Conservation (phyloP, 2,888 invertebrate genomes). For the Ormyrus rosae region DNA sequence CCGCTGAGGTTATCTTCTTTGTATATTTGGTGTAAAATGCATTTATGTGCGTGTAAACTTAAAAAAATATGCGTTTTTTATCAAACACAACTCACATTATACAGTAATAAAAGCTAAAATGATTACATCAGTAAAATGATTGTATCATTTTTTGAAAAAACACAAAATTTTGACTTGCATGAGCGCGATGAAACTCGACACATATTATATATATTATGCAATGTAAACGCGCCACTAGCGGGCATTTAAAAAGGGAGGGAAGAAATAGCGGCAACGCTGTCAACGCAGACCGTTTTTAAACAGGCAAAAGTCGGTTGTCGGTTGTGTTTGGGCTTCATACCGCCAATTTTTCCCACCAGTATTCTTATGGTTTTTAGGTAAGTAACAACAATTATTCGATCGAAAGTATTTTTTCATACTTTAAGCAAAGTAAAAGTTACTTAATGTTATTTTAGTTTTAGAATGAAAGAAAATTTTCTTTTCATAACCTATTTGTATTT, state of each 20-base stretch:
- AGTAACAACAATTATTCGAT: neutral
- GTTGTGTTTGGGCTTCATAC: conserved; percentile 13
- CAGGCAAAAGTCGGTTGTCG: conserved; percentile 42
- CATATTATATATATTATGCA: neutral
- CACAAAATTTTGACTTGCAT: conserved; percentile 12
- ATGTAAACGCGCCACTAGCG: conserved; percentile 9
- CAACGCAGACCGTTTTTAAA: conserved; percentile 45
- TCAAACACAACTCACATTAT: neutral
- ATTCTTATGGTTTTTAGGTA: conserved; percentile 33
- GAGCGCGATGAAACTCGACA: conserved; percentile 5
- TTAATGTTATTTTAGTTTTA: too few species aligned
- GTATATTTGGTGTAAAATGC: neutral
- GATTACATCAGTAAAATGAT: conserved; percentile 1
- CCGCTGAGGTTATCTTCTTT: conserved; percentile 41
- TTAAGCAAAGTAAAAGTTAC: neutral
- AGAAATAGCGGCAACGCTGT: conserved; percentile 40
- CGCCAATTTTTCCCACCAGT: conserved; percentile 35
- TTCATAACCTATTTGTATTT: neutral
- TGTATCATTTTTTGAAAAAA: conserved; percentile 30
- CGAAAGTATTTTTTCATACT: too few species aligned
- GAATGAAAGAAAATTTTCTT: neutral
- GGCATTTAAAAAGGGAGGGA: conserved; percentile 27
- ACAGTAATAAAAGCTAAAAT: neutral
- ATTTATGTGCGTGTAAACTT: conserved; percentile 6
- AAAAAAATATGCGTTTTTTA: neutral